A percentile compares a stretch with the other conserved stretches of the same genome.
These are phyloP conservation scores for Podarcis cretensis DNA, from an alignment of 2,113 vertebrate genomes.

Conservation along the genomic window DNA sequence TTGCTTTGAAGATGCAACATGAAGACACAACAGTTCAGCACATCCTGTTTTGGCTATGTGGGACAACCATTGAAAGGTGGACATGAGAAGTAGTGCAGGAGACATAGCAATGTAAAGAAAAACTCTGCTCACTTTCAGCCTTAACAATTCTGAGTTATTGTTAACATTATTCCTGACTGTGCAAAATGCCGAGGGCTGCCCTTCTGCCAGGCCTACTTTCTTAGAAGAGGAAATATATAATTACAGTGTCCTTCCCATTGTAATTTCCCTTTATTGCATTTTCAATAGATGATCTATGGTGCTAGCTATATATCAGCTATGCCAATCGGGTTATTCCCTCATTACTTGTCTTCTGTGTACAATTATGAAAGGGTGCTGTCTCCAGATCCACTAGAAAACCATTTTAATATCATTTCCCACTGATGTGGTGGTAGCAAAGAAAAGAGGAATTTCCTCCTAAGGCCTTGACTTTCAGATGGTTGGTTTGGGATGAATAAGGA, in stretches of 20 bases:
- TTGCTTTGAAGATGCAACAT: not conserved
- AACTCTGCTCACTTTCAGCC: not conserved
- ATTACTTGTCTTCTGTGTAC: constrained; percentile 15
- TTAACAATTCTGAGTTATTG: not conserved
- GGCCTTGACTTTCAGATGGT: not conserved
- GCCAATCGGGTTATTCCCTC: constrained; percentile 26
- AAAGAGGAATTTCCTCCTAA: constrained; percentile 39
- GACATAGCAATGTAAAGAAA: not conserved
- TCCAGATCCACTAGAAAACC: constrained; percentile 38
- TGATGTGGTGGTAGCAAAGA: constrained; percentile 36
- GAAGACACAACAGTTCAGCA: not conserved
- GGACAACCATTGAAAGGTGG: not conserved
- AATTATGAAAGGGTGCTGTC: constrained; percentile 33
- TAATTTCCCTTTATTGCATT: constrained; percentile 28
- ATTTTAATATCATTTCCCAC: constrained; percentile 43
- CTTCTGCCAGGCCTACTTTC: not conserved
- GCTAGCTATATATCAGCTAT: not conserved
- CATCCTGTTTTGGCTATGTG: not conserved
- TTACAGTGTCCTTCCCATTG: not conserved
- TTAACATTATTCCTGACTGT: not conserved
- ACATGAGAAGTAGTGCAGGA: not conserved
- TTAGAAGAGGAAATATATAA: constrained; percentile 15
- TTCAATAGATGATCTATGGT: constrained; percentile 20
- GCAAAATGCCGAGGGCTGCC: not conserved
- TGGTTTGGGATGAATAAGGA: not conserved